Base-by-base conservation (phyloP, 64 coral and sea anemone genomes). In the Stichodactyla mertensii region DNA sequence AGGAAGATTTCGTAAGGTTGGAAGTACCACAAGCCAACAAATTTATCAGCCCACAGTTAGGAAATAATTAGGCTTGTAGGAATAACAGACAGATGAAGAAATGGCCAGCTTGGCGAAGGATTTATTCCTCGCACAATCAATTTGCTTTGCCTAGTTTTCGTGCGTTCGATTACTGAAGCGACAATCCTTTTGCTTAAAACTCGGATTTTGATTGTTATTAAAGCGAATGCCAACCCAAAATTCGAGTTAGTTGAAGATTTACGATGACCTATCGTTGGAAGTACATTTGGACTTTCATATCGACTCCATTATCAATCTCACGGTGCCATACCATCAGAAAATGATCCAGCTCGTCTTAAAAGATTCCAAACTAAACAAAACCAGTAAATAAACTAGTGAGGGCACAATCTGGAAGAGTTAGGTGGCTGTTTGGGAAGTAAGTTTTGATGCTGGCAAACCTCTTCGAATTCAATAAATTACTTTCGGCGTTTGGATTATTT, bases 401-500 rank as follows among this genome's bases (percentile, higher is more conserved):
- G 22, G n/a, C 27, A 27, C 69, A 74, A 74, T 27, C 69, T 26
- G 69, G 69, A n/a, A 74, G 69, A 31, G 69, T 74, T 74, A 27
- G 0, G 69, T 10, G 27, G 26, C 69, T 74, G 22, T 74, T 28
- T 28, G 69, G 69, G 26, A 31, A 74, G 22, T 27, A 74, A 74
- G 66, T 70, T 20, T 58, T 8, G 66, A 74, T 74, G 69, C 69
- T 31, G 69, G 69, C 69, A 26, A 74, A 31, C 69, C 69, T 74
- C 24, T 74, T 74, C 69, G 69, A 74, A 74, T 74, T 74, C 26
- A 74, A 71, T 31, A 74, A 74, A 66, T 66, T 66, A 66, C 62
- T 1, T n/a, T 66, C 62, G 62, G 19, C 62, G 6, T 66, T 74
- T 13, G 69, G 7, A 74, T 74, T 26, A 74, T 74, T 74, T 74